phyloP scores from a whole-genome alignment of 2,888 invertebrate species.

The Busseola fusca region DNA sequence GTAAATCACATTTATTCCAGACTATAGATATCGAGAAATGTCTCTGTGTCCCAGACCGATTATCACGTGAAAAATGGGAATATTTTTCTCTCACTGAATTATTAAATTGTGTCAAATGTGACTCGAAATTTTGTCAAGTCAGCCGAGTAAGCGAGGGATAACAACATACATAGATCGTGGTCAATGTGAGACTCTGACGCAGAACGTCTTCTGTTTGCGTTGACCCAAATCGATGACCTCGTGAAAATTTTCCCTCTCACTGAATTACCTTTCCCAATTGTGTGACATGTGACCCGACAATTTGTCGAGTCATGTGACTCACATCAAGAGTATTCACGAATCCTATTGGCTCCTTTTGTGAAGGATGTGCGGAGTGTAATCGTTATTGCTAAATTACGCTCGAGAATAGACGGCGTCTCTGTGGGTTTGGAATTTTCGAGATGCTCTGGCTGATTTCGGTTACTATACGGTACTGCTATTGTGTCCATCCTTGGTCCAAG shows the following conservation, averaged over 20 bases:
- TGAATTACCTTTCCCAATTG: slow-evolving; percentile 45
- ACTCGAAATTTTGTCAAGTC: too few relatives aligned
- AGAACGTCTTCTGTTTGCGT: not conserved
- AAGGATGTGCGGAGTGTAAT: slow-evolving; percentile 51
- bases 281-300: slow-evolving; percentile 45
- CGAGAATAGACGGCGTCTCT: slow-evolving; percentile 42
- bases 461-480: not conserved
- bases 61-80: slow-evolving; percentile 17
- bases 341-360: slow-evolving; percentile 54
- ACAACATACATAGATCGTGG: too few relatives aligned
- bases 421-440: slow-evolving; percentile 30
- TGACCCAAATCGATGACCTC: slow-evolving; percentile 28
- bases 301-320: slow-evolving; percentile 51
- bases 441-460: not conserved
- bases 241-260: slow-evolving; percentile 21
- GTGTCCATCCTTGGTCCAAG: not conserved
- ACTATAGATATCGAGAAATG: too few relatives aligned
- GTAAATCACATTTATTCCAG: not conserved
- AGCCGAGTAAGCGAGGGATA: too few relatives aligned
- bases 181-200: too few relatives aligned
- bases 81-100: too few relatives aligned
- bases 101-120: too few relatives aligned
- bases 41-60: slow-evolving; percentile 22
- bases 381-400: slow-evolving; percentile 62
- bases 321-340: slow-evolving; percentile 17